phyloP scores from a whole-genome alignment of 2,888 invertebrate genomes.

The Lasius fuliginosus region DNA sequence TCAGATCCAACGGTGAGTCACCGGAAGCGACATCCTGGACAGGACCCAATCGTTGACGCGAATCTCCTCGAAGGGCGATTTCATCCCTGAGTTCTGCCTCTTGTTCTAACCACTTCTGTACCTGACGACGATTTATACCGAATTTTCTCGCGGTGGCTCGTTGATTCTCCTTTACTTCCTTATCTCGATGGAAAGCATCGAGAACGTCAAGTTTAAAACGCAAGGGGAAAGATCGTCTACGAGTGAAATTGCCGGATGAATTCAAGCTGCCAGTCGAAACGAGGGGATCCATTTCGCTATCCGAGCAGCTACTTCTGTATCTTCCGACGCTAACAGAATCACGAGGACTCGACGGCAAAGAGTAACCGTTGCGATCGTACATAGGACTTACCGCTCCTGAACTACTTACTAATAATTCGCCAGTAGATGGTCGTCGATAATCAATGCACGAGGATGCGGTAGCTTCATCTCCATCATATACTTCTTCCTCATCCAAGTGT shows the following conservation, averaged over 20 bases:
- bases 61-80: constrained; percentile 81
- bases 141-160: constrained; percentile 87
- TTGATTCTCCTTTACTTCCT: constrained; percentile 86
- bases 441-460: constrained; percentile 64
- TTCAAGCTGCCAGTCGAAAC: constrained; percentile 72
- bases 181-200: constrained; percentile 86
- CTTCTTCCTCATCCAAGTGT: constrained; percentile 46
- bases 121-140: constrained; percentile 87
- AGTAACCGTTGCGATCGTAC: constrained; percentile 58
- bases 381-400: constrained; percentile 71
- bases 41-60: constrained; percentile 85
- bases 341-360: constrained; percentile 80
- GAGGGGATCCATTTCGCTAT: constrained; percentile 82
- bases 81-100: constrained; percentile 85
- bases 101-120: constrained; percentile 87
- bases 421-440: constrained; percentile 74
- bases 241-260: constrained; percentile 72
- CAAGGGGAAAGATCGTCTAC: constrained; percentile 86
- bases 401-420: constrained; percentile 48
- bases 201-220: constrained; percentile 87
- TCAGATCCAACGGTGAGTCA: constrained; percentile 83
- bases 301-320: constrained; percentile 82
- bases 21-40: constrained; percentile 73
- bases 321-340: constrained; percentile 76
- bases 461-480: constrained; percentile 52